These are phyloP conservation scores for Papilio xuthus DNA, from an alignment of 1,140 invertebrate species.

Conservation along the genomic window DNA sequence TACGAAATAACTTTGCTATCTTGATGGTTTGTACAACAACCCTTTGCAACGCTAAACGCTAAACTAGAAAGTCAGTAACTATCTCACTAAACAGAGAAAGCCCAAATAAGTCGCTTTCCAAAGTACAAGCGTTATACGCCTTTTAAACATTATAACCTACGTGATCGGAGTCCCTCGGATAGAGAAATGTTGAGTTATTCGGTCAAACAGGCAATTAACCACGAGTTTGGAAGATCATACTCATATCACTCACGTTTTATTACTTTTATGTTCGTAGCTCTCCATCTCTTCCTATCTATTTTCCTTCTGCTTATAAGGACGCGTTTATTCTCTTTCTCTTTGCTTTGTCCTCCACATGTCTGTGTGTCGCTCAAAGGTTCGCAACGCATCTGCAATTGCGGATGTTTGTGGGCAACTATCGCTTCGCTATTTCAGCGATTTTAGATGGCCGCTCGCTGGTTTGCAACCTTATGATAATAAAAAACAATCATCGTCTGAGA, in stretches of 20 bases:
- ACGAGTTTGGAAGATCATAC: not conserved
- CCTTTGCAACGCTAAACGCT: not conserved
- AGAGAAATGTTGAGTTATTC: conserved; percentile 4
- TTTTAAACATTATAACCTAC: conserved; percentile 9
- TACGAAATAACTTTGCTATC: conserved; percentile 12
- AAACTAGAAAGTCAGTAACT: conserved; percentile 4
- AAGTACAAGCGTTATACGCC: conserved; percentile 18
- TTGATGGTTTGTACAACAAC: not conserved
- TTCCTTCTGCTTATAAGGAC: no score
- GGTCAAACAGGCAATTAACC: not conserved
- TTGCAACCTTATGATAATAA: no score
- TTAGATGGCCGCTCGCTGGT: no score
- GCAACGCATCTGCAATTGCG: no score
- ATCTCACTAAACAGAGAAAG: conserved; percentile 31
- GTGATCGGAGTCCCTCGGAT: not conserved
- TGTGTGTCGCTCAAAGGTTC: no score
- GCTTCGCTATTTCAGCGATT: no score
- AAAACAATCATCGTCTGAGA: no score
- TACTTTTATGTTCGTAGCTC: not conserved
- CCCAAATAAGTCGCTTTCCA: conserved; percentile 30
- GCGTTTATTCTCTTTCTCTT: no score
- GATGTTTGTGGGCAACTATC: no score
- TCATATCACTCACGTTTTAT: not conserved
- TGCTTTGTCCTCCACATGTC: no score
- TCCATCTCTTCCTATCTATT: no score